Evolutionary conservation across 2,797 vertebrate species (phyloP).

Genomic region (Hyperoplus immaculatus): DNA sequence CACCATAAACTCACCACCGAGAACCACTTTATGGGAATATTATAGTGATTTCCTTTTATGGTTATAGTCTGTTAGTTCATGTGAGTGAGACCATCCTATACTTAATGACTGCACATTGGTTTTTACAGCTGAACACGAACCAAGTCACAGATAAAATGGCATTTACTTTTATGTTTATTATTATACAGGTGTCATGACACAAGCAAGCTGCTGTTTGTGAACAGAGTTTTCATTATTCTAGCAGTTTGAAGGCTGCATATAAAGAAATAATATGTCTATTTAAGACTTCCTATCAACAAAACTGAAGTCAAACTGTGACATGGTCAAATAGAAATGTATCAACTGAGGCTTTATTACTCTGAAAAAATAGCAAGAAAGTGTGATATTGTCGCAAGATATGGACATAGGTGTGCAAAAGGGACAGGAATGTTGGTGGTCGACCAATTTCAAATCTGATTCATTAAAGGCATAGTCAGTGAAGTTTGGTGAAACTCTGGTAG

Average conservation of each 20-base stretch:
- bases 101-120: conserved; percentile 34
- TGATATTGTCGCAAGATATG: neutral
- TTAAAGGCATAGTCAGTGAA: conserved; percentile 30
- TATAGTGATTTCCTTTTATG: conserved; percentile 71
- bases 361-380: neutral
- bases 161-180: conserved; percentile 46
- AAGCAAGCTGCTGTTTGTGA: conserved; percentile 11
- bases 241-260: neutral
- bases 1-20: conserved; percentile 65
- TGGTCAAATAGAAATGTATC: neutral
- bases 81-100: conserved; percentile 48
- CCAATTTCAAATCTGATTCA: neutral
- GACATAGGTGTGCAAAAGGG: neutral
- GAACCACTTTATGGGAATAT: conserved; percentile 68
- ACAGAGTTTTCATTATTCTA: neutral
- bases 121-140: conserved; percentile 39
- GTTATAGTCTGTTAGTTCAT: conserved; percentile 64
- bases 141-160: conserved; percentile 21
- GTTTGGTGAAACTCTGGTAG: conserved; percentile 33
- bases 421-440: neutral
- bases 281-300: neutral
- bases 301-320: too few relatives aligned
- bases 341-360: neutral
- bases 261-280: neutral
- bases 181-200: neutral